These are phyloP conservation scores for Zaprionus bogoriensis DNA, from an alignment of 2,888 invertebrate genomes.

Conservation along the genomic window DNA sequence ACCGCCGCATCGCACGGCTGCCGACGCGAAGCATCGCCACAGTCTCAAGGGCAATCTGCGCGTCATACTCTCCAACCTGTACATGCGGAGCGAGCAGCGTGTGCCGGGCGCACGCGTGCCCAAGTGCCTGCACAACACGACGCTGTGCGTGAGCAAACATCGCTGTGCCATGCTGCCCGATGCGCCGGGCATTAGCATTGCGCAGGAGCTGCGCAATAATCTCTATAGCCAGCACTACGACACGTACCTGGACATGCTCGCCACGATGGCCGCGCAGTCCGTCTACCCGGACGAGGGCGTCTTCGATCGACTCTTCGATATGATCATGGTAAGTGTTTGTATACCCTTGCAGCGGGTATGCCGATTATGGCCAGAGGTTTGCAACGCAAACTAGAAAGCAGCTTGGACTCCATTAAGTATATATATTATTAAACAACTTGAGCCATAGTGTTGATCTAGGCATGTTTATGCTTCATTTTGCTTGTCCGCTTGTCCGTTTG, in stretches of 20 bases:
- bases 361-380: too few species aligned
- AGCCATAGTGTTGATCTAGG: too few species aligned
- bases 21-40: conserved; percentile 21
- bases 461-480: too few species aligned
- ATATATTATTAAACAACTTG: too few species aligned
- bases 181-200: conserved; percentile 55
- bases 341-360: too few species aligned
- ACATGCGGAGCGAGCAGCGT: conserved; percentile 73
- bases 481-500: too few species aligned
- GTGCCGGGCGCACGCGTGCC: conserved; percentile 73
- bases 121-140: conserved; percentile 74
- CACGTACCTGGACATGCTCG: conserved; percentile 72
- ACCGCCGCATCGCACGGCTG: neutral
- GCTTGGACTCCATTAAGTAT: neutral
- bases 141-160: conserved; percentile 75
- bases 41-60: conserved; percentile 66
- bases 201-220: conserved; percentile 62
- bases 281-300: conserved; percentile 79
- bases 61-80: conserved; percentile 76
- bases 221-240: conserved; percentile 74
- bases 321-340: conserved; percentile 76
- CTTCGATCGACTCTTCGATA: conserved; percentile 76
- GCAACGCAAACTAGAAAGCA: too few species aligned
- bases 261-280: conserved; percentile 71
- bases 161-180: conserved; percentile 72